Evolutionary conservation across 2,113 vertebrate species (phyloP), one percentile per base, ranked within the genome.

Genomic region (Acrocephalus arundinaceus): DNA sequence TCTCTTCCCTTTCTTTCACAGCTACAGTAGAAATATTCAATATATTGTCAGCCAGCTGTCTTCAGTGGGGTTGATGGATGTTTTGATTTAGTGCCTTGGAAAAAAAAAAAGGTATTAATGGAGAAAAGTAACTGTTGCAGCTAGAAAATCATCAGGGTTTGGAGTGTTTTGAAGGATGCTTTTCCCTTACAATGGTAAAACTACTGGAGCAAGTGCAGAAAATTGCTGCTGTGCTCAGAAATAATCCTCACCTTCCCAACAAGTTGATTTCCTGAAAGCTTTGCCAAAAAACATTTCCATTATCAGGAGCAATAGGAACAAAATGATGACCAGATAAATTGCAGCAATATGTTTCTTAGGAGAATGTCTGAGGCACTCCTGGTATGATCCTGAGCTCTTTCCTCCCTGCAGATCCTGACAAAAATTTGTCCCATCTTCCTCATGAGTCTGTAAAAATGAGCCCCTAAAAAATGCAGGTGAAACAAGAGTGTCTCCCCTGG

Each of bases 11-110:
- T 93, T 14, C 68, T 66, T 86, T 87, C 73, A 65, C 77, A 81
- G 70, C 80, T 78, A 4, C 55, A 20, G 62, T 8, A 49, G 62
- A 54, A 61, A 35, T 7, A 74, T 75, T 91, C 80, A 87, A 51
- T 91, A 37, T 72, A 58, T 87, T 87, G 77, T 89, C 94, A 91
- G 76, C 73, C 73, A 61, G 19, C 80, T 89, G 81, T 79, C 93
- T 89, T 19, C 81, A 30, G 25, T 10, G 58, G 4, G 48, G 18
- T 28, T 83, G 91, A 82, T 8, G 75, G 95, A 72, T 87, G 66
- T 73, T 92, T 95, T 89, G 87, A 94, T 83, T 89, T 37, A 66
- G 31, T 94, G 63, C 46, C 39, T 58, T 21, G 58, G 70, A 24
- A 43, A 65, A 88, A 80, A 66, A 66, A 91, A 84, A 84, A 54